Evolutionary conservation across 2,113 vertebrate species (phyloP), one percentile per base, ranked within the genome.

Genomic region (Antechinus stuartii): DNA sequence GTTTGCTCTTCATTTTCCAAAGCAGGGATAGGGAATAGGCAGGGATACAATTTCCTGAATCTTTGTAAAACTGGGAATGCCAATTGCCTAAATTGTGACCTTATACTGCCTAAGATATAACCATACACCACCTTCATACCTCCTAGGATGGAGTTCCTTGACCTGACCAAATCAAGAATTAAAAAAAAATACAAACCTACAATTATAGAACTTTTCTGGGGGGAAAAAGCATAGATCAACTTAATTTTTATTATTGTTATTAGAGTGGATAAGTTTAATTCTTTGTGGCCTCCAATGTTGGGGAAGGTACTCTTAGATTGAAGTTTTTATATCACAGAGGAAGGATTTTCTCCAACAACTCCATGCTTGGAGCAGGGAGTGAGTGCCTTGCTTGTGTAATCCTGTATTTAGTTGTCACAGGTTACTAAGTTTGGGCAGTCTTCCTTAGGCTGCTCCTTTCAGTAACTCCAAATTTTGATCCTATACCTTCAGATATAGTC

Each of bases 231-330:
- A 95, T 97, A 97, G 97, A 96, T 97, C 97, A 97, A 97, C 96
- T 98, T 97, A 61, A 91, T 97, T 97, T 97, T 94, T 76, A 97
- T 97, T 97, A 97, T 94, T 96, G 94, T 96, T 97, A 97, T 97
- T 98, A 96, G 97, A 98, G 97, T 96, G 96, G n/a, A 97, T 89
- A 95, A 97, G 97, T 98, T 97, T 96, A 97, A 55, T 94, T 91
- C 55, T 25, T 25, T 14, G 53, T 24, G 35, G 57, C 30, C 76
- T 93, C 35, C 55, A 47, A 35, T 68, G 57, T 4, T 35, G 27
- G 26, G 30, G 30, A 30, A 68, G 11, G 30, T 35, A 61, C 2
- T 68, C 10, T 68, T 30, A 68, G 57, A 14, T 68, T 30, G 10
- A 68, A 11, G 12, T 14, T 27, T 68, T 68, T 68, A 35, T 14